Evolutionary conservation across 2,113 vertebrate species (phyloP), one percentile per base, ranked within the genome.

Genomic region (Scortum barcoo): DNA sequence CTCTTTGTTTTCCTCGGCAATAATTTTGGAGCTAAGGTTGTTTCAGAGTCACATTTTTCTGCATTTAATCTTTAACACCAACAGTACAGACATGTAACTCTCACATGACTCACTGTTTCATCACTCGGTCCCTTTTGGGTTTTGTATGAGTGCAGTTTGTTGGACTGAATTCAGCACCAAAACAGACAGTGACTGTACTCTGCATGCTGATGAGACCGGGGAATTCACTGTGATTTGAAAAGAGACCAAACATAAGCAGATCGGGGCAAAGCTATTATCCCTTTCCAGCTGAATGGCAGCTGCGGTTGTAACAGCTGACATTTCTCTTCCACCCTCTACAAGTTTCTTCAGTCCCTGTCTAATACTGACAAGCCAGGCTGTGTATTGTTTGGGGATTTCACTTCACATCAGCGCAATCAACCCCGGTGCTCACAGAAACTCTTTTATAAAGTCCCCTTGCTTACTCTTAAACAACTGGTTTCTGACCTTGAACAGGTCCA

Each of bases 321-420:
- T 88, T 84, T 89, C 66, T 53, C 58, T 74, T 81, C 72, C 66
- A 42, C 42, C 51, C 75, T 71, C 36, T 48, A 67, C 28, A 60
- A 66, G 63, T 69, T 66, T 81, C 78, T 66, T 51, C 69, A 44
- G 40, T 77, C 58, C 66, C 62, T 11, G 48, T 75, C 9, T 53
- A 38, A 72, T 58, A 74, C 58, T 33, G 58, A 85, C 73, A 87
- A 81, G 57, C 58, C 22, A 26, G 40, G 28, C 69, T 78, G 81
- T 84, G 74, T 54, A 54, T 90, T 74, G 67, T 79, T 72, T 38
- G 86, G 96, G 96, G 95, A 96, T 96, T 96, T 96, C 95, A 93
- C 76, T 85, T 94, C n/a, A 94, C 95, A 94, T 96, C 95, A 95
- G 89, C 83, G 84, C 73, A 84, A 76, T 79, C 74, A 71, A 22